Conservation (phyloP, 2,113 vertebrate genomes). For the Tinamus guttatus region DNA sequence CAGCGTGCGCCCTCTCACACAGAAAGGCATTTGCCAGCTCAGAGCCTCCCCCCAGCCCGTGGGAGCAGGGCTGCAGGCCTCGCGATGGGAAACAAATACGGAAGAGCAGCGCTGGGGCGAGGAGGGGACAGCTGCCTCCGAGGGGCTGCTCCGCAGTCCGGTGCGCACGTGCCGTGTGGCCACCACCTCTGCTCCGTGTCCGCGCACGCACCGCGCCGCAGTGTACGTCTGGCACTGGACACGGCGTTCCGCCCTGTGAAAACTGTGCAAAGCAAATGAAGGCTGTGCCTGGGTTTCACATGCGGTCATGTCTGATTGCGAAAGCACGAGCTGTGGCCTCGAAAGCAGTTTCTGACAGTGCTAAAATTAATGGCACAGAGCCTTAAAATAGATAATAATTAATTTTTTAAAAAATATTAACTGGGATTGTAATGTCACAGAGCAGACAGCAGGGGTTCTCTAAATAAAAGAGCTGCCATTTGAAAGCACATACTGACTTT, state of each 20-base stretch:
- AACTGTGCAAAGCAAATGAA: background rate
- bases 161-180: too few relatives aligned
- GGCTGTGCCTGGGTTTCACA: background rate
- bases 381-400: background rate
- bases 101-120: too few relatives aligned
- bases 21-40: too few relatives aligned
- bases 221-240: too few relatives aligned
- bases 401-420: background rate
- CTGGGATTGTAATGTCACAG: fast-evolving
- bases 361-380: background rate
- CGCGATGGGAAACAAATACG: too few relatives aligned
- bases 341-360: background rate
- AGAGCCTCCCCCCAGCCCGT: too few relatives aligned
- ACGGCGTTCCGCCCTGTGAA: too few relatives aligned
- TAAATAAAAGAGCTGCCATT: background rate
- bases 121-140: too few relatives aligned
- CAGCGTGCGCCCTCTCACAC: too few relatives aligned
- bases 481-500: background rate
- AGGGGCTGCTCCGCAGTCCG: too few relatives aligned
- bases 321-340: background rate
- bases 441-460: background rate
- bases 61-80: too few relatives aligned
- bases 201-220: too few relatives aligned
- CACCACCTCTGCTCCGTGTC: background rate
- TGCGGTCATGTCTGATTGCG: fast-evolving